phyloP scores from a whole-genome alignment of 1,140 invertebrate genomes.

The Proctacanthus coquilletti region DNA sequence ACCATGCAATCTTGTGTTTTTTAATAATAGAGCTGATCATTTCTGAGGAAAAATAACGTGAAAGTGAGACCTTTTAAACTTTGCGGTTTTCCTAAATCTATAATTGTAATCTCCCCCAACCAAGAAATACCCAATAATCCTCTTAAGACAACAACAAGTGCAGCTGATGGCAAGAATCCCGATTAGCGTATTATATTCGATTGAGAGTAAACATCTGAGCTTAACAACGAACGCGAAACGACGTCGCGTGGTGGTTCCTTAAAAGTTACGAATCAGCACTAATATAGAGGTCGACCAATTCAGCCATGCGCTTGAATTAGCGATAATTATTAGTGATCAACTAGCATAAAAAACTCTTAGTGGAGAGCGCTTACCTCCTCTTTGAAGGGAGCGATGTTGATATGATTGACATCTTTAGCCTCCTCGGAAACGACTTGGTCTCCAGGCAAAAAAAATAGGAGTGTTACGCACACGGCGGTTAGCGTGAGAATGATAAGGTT shows the following conservation, averaged over 20 bases:
- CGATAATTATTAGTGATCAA: not conserved
- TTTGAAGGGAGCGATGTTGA: constrained; percentile 12
- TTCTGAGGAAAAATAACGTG: too few relatives aligned
- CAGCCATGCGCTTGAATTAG: not conserved
- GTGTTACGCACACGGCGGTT: constrained; percentile 14
- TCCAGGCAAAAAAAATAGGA: constrained; percentile 16
- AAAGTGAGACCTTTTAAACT: too few relatives aligned
- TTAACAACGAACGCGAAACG: too few relatives aligned
- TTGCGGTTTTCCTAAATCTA: too few relatives aligned
- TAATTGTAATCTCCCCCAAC: too few relatives aligned
- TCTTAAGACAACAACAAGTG: too few relatives aligned
- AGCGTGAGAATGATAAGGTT: constrained; percentile 48
- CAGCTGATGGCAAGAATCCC: too few relatives aligned
- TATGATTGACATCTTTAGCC: constrained; percentile 9
- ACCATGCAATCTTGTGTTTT: too few relatives aligned
- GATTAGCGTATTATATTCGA: not conserved
- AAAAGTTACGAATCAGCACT: not conserved
- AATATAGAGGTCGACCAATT: not conserved
- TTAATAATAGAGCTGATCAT: too few relatives aligned
- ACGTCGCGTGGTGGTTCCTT: too few relatives aligned
- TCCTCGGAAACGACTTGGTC: constrained; percentile 14
- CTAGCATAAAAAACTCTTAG: not conserved
- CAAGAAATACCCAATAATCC: too few relatives aligned
- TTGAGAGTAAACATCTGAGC: not conserved
- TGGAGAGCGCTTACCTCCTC: constrained; percentile 1